These are phyloP conservation scores for Andrena bicolor DNA, from an alignment of 2,888 invertebrate genomes.

Conservation along the genomic window DNA sequence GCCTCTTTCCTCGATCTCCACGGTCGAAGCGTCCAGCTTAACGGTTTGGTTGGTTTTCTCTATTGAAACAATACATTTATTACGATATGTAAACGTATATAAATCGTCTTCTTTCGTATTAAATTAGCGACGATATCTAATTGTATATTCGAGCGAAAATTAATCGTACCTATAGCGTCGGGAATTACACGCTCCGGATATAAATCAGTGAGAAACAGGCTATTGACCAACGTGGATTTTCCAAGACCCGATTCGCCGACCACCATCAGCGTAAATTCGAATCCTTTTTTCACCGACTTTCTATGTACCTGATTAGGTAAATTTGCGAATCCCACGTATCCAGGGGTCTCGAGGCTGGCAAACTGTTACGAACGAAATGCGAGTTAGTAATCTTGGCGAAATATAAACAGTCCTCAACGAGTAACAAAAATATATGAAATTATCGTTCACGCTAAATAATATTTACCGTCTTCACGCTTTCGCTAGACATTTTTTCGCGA, in stretches of 20 bases:
- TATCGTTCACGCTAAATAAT: conserved; percentile 12
- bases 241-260: conserved; percentile 96
- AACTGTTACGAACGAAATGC: conserved; percentile 87
- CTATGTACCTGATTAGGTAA: conserved; percentile 98
- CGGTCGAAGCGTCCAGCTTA: conserved; percentile 96
- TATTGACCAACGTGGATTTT: conserved; percentile 98
- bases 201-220: conserved; percentile 96
- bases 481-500: conserved; percentile 78
- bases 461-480: conserved; percentile 83
- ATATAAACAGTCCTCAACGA: too few species aligned
- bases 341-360: conserved; percentile 93
- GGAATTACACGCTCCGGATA: conserved; percentile 97
- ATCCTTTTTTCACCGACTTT: conserved; percentile 98
- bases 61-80: too few species aligned
- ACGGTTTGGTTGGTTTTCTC: conserved; percentile 97
- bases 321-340: conserved; percentile 97
- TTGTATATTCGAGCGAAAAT: conserved; percentile 4
- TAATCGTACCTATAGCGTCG: conserved; percentile 91
- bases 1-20: conserved; percentile 98
- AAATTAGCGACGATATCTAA: not conserved
- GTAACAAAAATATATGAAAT: not conserved
- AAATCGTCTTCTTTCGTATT: not conserved
- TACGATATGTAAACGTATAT: too few species aligned
- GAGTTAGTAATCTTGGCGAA: not conserved
- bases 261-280: conserved; percentile 99